phyloP scores from a whole-genome alignment of 2,113 vertebrate species.

The Thamnophis sirtalis region DNA sequence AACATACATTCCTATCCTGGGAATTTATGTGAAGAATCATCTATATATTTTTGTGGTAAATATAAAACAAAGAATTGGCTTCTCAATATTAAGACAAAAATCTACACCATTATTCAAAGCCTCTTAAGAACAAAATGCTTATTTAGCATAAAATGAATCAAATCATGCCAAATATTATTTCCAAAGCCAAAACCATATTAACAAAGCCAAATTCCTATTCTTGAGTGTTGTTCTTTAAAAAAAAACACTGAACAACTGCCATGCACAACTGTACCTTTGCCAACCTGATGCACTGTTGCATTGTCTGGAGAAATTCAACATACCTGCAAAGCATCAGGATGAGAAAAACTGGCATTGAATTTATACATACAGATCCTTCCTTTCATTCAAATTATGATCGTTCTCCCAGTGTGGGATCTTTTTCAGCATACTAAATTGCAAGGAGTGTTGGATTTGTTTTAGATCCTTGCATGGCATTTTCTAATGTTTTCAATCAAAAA shows the following conservation, averaged over 20 bases:
- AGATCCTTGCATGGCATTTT: background rate
- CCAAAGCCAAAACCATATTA: background rate
- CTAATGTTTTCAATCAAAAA: background rate
- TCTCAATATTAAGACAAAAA: background rate
- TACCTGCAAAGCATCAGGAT: background rate
- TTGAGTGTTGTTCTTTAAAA: background rate
- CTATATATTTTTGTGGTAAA: background rate
- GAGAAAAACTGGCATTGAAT: background rate
- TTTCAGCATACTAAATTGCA: background rate
- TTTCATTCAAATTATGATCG: background rate
- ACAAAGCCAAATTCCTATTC: background rate
- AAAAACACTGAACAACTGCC: background rate
- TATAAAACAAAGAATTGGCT: background rate
- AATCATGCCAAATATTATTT: background rate
- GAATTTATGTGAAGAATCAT: background rate
- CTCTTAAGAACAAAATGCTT: background rate
- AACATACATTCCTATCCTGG: background rate
- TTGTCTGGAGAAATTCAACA: background rate
- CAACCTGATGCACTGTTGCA: background rate
- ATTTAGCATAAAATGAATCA: background rate
- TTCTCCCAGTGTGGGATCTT: background rate
- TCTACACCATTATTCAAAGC: background rate
- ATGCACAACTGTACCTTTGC: background rate
- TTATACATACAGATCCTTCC: background rate
- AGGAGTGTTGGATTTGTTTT: background rate